These are phyloP conservation scores for Cosmia pyralina DNA, from an alignment of 2,888 invertebrate genomes.

Conservation along the genomic window DNA sequence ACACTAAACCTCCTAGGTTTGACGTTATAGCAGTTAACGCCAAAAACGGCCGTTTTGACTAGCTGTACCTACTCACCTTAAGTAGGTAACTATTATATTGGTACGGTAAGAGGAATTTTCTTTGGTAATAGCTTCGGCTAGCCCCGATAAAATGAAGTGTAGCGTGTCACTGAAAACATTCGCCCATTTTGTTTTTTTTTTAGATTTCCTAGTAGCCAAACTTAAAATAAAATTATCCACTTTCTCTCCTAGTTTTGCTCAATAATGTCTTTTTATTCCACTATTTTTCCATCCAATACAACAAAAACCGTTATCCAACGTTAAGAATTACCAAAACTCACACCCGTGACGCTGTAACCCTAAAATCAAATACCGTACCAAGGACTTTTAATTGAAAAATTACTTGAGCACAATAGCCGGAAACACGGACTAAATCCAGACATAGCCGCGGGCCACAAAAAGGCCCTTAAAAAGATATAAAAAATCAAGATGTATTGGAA, in stretches of 20 bases:
- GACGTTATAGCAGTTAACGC: no score
- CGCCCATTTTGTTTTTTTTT: neutral
- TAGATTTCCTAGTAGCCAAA: neutral
- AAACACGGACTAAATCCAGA: constrained; percentile 85
- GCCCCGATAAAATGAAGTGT: neutral
- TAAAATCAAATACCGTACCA: constrained; percentile 51
- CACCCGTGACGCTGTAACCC: constrained; percentile 43
- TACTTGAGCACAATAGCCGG: constrained; percentile 85
- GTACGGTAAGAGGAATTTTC: no score
- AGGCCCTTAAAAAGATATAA: constrained; percentile 80
- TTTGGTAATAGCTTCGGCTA: neutral
- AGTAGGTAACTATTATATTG: no score
- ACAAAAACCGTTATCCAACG: neutral
- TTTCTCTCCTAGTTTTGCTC: neutral
- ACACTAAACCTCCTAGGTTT: no score
- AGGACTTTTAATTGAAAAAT: constrained; percentile 77
- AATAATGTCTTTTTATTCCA: neutral
- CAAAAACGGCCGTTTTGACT: no score
- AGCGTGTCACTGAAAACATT: neutral
- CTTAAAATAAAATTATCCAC: neutral
- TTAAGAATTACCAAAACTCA: constrained; percentile 20
- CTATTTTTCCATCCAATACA: neutral
- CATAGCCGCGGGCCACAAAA: constrained; percentile 82
- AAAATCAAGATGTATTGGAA: constrained; percentile 83
- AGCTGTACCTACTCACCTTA: no score